phyloP scores from a whole-genome alignment of 2,888 invertebrate species.

The Amaurobius ferox region DNA sequence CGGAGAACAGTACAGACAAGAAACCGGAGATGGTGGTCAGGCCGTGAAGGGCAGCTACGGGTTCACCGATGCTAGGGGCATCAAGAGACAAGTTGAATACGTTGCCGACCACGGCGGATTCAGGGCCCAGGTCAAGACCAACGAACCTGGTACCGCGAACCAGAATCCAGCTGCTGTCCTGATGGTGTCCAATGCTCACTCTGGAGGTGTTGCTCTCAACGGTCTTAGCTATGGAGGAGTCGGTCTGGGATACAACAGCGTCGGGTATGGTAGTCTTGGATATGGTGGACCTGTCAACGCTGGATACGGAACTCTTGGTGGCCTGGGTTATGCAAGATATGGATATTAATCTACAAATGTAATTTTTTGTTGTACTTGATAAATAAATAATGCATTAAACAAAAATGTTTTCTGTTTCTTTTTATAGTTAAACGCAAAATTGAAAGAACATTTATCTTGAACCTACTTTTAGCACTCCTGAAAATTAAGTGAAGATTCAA shows the following conservation, averaged over 20 bases:
- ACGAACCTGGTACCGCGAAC: slow-evolving; percentile 54
- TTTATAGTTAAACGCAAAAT: no score
- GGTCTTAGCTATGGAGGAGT: neutral
- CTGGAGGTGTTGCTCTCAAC: neutral
- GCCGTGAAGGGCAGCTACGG: slow-evolving; percentile 60
- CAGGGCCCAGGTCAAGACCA: slow-evolving; percentile 40
- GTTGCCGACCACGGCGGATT: slow-evolving; percentile 42
- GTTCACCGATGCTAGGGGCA: slow-evolving; percentile 51
- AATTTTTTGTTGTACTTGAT: no score
- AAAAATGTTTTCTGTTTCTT: no score
- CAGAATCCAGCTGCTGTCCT: slow-evolving; percentile 40
- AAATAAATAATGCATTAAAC: no score
- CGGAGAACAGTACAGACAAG: slow-evolving; percentile 46
- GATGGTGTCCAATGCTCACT: slow-evolving; percentile 39
- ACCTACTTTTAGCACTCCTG: no score
- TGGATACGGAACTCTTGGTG: neutral
- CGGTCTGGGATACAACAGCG: neutral
- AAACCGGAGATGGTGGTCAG: slow-evolving; percentile 38
- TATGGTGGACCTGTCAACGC: neutral
- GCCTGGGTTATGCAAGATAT: neutral
- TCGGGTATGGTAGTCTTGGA: neutral
- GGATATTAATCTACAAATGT: no score
- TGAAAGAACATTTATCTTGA: no score
- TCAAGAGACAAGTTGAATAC: slow-evolving; percentile 36
- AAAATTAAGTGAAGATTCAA: no score